Evolutionary conservation across 2,113 vertebrate species (phyloP).

Genomic region (Caracal caracal): DNA sequence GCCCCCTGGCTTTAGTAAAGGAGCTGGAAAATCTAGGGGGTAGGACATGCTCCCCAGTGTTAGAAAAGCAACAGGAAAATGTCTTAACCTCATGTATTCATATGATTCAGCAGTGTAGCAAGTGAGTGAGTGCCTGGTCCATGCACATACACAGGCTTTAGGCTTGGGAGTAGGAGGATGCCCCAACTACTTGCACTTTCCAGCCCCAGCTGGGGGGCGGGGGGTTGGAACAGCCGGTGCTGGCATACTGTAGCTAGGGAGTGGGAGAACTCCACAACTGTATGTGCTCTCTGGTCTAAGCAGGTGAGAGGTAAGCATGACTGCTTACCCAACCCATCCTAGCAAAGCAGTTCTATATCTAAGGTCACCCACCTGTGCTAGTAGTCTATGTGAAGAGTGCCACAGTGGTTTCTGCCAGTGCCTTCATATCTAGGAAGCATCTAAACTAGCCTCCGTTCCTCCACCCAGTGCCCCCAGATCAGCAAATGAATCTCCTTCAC

Average conservation of each 20-base stretch:
- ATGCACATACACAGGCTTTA: neutral
- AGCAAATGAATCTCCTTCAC: neutral
- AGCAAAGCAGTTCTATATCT: neutral
- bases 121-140: neutral
- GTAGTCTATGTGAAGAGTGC: neutral
- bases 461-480: neutral
- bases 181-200: neutral
- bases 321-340: neutral
- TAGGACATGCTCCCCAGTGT: neutral
- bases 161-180: neutral
- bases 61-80: neutral
- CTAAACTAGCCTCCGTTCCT: neutral
- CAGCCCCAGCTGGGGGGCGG: neutral
- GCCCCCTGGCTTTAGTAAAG: neutral
- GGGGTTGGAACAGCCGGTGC: neutral
- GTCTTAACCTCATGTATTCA: neutral
- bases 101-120: neutral
- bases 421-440: neutral
- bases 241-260: neutral
- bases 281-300: neutral
- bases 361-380: neutral
- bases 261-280: neutral
- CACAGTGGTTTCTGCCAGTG: neutral
- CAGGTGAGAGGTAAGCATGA: neutral
- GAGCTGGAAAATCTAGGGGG: neutral